These are phyloP conservation scores for Thunnus albacares DNA, from an alignment of 2,797 vertebrate genomes.

Conservation along the genomic window DNA sequence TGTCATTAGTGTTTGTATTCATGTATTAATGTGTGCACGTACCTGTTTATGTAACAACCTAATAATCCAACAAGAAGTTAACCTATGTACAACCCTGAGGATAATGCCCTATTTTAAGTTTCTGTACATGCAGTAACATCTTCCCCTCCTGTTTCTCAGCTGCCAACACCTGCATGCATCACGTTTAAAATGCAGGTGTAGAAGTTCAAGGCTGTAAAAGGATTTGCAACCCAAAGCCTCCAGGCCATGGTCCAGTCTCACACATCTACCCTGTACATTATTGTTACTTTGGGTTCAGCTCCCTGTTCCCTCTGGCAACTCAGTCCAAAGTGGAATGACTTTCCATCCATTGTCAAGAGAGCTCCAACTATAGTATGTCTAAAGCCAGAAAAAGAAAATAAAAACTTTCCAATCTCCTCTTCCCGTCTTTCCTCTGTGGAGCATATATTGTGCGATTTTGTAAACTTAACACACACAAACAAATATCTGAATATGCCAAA, in stretches of 20 bases:
- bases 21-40: constrained; percentile 6
- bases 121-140: constrained; percentile 6
- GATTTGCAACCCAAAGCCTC: constrained; percentile 36
- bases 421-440: neutral
- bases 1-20: constrained; percentile 10
- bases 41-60: constrained; percentile 30
- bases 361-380: neutral
- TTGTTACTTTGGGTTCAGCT: constrained; percentile 33
- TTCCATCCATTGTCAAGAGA: constrained; percentile 27
- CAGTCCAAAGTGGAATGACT: constrained; percentile 22
- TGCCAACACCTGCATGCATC: constrained; percentile 18
- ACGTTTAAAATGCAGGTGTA: constrained; percentile 35
- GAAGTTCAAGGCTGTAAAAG: constrained; percentile 27
- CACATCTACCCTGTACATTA: neutral
- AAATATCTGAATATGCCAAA: too few species aligned
- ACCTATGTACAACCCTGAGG: constrained; percentile 17
- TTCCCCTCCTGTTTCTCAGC: neutral
- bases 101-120: constrained; percentile 22
- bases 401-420: neutral
- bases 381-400: neutral
- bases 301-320: constrained; percentile 20
- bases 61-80: constrained; percentile 26
- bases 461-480: too few species aligned
- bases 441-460: too few species aligned
- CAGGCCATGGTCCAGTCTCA: constrained; percentile 19